These are phyloP conservation scores for Monomorium pharaonis DNA, from an alignment of 1,140 invertebrate genomes.

Conservation along the genomic window DNA sequence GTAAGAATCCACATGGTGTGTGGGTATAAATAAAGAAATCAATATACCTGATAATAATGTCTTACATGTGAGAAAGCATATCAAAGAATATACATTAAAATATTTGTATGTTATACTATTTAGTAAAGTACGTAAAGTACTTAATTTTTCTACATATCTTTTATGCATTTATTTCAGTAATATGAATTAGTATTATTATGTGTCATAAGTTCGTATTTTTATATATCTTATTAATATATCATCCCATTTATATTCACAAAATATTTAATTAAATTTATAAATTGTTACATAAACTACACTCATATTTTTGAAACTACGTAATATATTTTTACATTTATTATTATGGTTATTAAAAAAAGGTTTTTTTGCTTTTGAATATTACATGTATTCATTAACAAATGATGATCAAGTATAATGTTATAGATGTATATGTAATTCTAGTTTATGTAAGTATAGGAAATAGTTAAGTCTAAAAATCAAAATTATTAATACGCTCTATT, in stretches of 20 bases:
- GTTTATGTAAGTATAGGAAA: background rate
- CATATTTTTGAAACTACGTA: conserved; percentile 15
- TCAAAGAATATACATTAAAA: conserved; percentile 45
- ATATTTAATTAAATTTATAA: conserved; percentile 18
- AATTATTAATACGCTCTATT: conserved; percentile 6
- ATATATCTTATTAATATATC: background rate
- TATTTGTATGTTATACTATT: conserved; percentile 28
- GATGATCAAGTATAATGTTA: background rate
- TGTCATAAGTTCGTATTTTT: background rate
- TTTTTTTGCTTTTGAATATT: background rate
- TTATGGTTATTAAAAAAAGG: conserved; percentile 10
- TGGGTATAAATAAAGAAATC: conserved; percentile 90
- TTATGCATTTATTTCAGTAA: conserved; percentile 24
- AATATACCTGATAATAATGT: conserved; percentile 35
- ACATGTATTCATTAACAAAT: background rate
- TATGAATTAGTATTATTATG: conserved; percentile 34
- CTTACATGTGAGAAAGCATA: conserved; percentile 42
- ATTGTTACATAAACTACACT: background rate
- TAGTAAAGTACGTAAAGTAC: conserved; percentile 22
- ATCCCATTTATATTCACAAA: conserved; percentile 1
- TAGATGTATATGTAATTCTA: background rate
- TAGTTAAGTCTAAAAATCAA: conserved; percentile 22
- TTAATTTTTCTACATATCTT: conserved; percentile 17
- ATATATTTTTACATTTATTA: conserved; percentile 13
- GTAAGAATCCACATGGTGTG: conserved; percentile 97